Evolutionary conservation across 2,797 vertebrate genomes (phyloP).

Genomic region (Sarcoramphus papa): DNA sequence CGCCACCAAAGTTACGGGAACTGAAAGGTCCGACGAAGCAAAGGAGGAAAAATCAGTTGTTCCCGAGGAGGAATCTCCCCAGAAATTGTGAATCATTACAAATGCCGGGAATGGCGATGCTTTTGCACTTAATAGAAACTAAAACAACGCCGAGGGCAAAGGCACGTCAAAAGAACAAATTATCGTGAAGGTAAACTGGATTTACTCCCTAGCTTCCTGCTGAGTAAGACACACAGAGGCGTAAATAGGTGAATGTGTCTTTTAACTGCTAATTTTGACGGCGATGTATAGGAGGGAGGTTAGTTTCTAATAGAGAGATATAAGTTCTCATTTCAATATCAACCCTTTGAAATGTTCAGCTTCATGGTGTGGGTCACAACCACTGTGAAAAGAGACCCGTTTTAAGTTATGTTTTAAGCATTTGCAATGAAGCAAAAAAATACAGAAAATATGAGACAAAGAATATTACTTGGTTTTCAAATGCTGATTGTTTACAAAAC

Average conservation of each 20-base stretch:
- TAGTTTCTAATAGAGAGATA: neutral
- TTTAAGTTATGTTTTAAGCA: neutral
- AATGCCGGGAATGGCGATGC: neutral
- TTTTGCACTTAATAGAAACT: neutral
- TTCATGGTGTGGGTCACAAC: neutral
- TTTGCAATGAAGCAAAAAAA: neutral
- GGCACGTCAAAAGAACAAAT: neutral
- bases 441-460: neutral
- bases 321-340: neutral
- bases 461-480: neutral
- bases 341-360: neutral
- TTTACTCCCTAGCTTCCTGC: neutral
- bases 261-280: neutral
- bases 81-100: neutral
- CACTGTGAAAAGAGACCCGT: neutral
- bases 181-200: neutral
- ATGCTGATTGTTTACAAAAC: neutral
- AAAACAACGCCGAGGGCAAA: neutral
- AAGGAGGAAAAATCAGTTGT: neutral
- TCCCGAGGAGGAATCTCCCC: neutral
- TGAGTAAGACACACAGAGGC: rapidly evolving
- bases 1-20: neutral
- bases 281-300: neutral
- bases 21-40: neutral
- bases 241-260: neutral